Evolutionary conservation across 2,888 invertebrate species (phyloP).

Genomic region (Elmis aenea): DNA sequence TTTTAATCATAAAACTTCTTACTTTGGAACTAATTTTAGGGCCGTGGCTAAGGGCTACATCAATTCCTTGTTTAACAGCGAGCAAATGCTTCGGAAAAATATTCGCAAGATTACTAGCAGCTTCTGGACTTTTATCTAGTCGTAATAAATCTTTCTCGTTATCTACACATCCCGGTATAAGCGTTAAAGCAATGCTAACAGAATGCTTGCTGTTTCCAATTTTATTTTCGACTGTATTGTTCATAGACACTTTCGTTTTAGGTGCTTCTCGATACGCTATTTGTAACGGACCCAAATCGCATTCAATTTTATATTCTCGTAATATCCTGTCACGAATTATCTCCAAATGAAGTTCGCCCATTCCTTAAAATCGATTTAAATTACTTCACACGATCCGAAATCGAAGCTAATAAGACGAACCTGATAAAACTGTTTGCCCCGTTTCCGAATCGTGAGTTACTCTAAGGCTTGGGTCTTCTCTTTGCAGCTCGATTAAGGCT

Average conservation of each 20-base stretch:
- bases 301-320: slow-evolving; percentile 87
- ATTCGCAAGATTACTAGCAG: slow-evolving; percentile 60
- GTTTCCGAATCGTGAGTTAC: slow-evolving; percentile 72
- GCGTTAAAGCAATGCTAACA: slow-evolving; percentile 59
- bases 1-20: slow-evolving; percentile 17
- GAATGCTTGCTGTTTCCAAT: slow-evolving; percentile 59
- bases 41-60: slow-evolving; percentile 68
- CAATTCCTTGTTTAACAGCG: slow-evolving; percentile 68
- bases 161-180: slow-evolving; percentile 47
- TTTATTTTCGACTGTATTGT: slow-evolving; percentile 55
- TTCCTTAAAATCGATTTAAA: slow-evolving; percentile 54
- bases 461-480: slow-evolving; percentile 88
- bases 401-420: no score
- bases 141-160: slow-evolving; percentile 44
- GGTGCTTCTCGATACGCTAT: slow-evolving; percentile 87
- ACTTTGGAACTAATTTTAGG: slow-evolving; percentile 83
- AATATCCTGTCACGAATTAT: slow-evolving; percentile 84
- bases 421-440: slow-evolving; percentile 81
- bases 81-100: slow-evolving; percentile 62
- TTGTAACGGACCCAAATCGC: slow-evolving; percentile 83
- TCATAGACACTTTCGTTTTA: slow-evolving; percentile 44
- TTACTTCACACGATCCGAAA: no score
- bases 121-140: slow-evolving; percentile 64
- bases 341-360: slow-evolving; percentile 97
- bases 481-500: slow-evolving; percentile 72